Percentiles rank a stretch among this genome's conserved stretches.
Conservation (phyloP, 2,113 vertebrate species). For the Sphaerodactylus townsendi region DNA sequence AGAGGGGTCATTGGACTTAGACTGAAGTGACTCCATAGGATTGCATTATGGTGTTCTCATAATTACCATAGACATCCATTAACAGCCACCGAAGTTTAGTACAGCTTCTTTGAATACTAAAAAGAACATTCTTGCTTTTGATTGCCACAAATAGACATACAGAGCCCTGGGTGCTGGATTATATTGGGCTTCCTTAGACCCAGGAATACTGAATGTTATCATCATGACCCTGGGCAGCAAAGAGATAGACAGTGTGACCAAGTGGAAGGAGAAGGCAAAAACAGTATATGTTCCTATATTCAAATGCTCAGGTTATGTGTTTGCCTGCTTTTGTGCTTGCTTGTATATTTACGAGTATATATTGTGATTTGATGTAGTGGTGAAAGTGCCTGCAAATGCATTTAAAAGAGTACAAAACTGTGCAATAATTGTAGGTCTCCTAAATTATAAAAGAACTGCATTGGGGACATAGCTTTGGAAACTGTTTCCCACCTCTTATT, state of each 20-base stretch:
- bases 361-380: not conserved
- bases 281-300: not conserved
- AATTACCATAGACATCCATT: not conserved
- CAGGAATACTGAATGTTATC: no score
- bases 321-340: no score
- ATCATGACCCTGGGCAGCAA: not conserved
- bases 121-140: not conserved
- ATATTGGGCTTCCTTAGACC: no score
- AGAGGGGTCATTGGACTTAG: no score
- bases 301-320: no score
- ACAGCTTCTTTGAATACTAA: not conserved
- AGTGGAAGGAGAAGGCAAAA: not conserved
- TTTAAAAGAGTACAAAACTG: not conserved
- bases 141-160: not conserved
- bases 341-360: not conserved
- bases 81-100: no score
- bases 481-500: not conserved
- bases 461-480: not conserved
- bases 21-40: not conserved
- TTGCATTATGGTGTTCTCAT: not conserved
- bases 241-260: no score
- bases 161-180: not conserved
- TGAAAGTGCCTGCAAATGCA: not conserved
- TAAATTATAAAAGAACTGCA: no score
- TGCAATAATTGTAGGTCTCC: not conserved